Percentiles rank a stretch among this genome's conserved stretches.
phyloP scores from a whole-genome alignment of 2,797 vertebrate species.

The Dromococcyx pavoninus region DNA sequence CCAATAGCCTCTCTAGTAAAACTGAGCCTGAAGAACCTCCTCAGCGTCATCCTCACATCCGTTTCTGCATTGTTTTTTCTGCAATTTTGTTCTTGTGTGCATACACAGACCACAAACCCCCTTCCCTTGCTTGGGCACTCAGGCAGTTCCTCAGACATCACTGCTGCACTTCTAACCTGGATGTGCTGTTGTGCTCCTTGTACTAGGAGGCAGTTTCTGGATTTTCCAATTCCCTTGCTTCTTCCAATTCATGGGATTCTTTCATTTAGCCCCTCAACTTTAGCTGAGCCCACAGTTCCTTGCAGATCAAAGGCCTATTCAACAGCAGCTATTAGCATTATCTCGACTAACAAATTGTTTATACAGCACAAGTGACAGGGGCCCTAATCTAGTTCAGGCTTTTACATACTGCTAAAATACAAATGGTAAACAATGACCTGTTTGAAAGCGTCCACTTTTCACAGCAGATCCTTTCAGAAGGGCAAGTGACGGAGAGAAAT shows the following conservation, averaged over 20 bases:
- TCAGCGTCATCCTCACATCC: not conserved
- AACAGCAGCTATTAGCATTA: not conserved
- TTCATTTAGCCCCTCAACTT: not conserved
- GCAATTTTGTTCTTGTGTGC: not conserved
- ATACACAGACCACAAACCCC: rapidly evolving
- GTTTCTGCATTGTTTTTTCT: not conserved
- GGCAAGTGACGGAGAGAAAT: not conserved
- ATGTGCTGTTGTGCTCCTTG: not conserved
- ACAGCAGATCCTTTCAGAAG: not conserved
- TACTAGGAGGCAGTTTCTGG: not conserved
- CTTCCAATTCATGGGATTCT: not conserved
- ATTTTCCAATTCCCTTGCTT: not conserved
- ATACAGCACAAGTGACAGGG: not conserved
- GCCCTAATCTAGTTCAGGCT: not conserved
- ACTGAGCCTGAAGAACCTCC: not conserved
- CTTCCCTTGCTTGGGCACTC: not conserved
- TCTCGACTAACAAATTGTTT: not conserved
- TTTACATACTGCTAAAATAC: not conserved
- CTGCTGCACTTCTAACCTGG: not conserved
- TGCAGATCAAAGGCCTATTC: not conserved
- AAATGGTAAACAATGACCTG: not conserved
- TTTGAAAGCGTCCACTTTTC: not conserved
- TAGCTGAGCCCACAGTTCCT: not conserved
- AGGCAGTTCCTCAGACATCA: not conserved
- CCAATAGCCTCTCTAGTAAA: not conserved